These are phyloP conservation scores for Siniperca knerii DNA, from an alignment of 2,113 vertebrate genomes.

Conservation along the genomic window DNA sequence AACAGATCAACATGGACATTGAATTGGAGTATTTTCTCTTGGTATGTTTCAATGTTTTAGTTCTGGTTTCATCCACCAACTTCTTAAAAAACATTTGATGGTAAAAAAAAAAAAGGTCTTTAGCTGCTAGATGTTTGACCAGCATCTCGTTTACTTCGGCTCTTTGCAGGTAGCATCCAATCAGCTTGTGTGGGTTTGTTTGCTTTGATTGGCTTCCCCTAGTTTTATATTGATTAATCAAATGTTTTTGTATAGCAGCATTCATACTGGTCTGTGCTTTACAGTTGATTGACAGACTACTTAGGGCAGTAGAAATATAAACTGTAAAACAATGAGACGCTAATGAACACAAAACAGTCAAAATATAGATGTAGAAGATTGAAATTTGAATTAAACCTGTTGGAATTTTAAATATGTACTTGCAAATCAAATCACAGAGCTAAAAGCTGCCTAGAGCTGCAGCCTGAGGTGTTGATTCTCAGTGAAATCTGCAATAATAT, in stretches of 20 bases:
- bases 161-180: not conserved
- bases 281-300: too few species aligned
- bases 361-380: not conserved
- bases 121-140: not conserved
- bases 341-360: not conserved
- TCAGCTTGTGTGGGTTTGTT: not conserved
- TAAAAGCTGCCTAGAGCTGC: not conserved
- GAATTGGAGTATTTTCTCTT: not conserved
- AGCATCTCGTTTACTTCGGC: too few species aligned
- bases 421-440: not conserved
- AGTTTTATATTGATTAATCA: too few species aligned
- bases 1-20: not conserved
- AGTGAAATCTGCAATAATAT: not conserved
- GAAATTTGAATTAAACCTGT: not conserved
- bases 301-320: too few species aligned
- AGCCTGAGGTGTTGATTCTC: not conserved
- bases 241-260: too few species aligned
- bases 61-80: not conserved
- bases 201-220: too few species aligned
- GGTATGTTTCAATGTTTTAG: not conserved
- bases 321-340: too few species aligned
- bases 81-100: not conserved
- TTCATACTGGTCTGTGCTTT: too few species aligned
- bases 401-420: too few species aligned
- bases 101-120: not conserved